These are phyloP conservation scores for Sphenopsis melanotis DNA, from an alignment of 2,797 vertebrate genomes.

Conservation along the genomic window DNA sequence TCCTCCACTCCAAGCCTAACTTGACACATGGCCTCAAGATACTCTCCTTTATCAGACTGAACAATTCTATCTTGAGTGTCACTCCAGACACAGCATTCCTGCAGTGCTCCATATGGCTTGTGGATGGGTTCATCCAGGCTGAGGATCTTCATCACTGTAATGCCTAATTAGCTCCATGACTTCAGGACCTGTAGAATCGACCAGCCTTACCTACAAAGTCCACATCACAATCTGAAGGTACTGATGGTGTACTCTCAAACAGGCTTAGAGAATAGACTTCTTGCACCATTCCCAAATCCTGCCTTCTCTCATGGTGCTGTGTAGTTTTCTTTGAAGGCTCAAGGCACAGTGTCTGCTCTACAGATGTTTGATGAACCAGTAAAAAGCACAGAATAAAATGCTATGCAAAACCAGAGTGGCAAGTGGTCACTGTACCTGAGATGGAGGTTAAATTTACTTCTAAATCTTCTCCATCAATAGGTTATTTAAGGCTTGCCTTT, in stretches of 20 bases:
- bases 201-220: background rate
- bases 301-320: background rate
- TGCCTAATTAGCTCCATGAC: background rate
- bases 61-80: background rate
- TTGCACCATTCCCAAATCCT: background rate
- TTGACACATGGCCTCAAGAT: background rate
- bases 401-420: background rate
- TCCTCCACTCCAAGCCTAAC: background rate
- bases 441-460: background rate
- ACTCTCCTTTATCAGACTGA: background rate
- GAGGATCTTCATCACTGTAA: background rate
- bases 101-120: background rate
- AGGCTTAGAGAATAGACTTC: background rate
- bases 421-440: background rate
- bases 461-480: conserved; percentile 28
- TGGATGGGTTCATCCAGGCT: background rate
- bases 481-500: conserved; percentile 44
- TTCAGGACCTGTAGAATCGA: background rate
- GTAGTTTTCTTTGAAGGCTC: background rate
- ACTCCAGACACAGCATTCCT: background rate
- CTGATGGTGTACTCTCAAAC: background rate
- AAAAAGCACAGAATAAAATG: background rate
- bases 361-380: background rate
- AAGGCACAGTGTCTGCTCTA: background rate
- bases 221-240: background rate